Conservation (phyloP, 64 coral and sea anemone genomes). For the Astreopora myriophthalma region DNA sequence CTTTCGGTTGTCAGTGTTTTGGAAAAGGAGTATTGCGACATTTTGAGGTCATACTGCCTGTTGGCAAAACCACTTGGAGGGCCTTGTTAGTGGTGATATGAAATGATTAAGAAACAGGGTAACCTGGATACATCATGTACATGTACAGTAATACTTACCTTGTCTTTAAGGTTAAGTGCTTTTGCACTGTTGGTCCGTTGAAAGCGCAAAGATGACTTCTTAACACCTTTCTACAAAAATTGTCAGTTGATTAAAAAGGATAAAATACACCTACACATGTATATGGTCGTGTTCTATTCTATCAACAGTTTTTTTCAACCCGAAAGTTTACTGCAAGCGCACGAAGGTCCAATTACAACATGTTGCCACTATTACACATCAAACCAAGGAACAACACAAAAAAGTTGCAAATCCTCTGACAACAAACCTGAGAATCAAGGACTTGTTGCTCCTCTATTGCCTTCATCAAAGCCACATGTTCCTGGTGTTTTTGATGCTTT, state of each 20-base stretch:
- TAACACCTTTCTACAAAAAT: conserved; percentile 64
- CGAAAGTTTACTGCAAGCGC: too few species aligned
- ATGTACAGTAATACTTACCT: conserved; percentile 47
- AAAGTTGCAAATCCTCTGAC: background rate
- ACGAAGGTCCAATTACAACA: too few species aligned
- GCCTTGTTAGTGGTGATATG: background rate
- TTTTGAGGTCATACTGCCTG: too few species aligned
- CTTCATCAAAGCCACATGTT: conserved; percentile 71
- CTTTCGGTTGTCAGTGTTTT: too few species aligned
- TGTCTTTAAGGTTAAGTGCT: conserved; percentile 71
- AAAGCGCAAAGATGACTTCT: conserved; percentile 80
- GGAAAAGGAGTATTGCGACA: too few species aligned
- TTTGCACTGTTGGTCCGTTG: conserved; percentile 78
- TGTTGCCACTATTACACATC: too few species aligned
- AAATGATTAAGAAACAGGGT: too few species aligned
- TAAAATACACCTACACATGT: background rate
- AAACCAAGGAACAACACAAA: too few species aligned
- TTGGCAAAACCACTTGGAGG: too few species aligned
- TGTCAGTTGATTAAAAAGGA: background rate
- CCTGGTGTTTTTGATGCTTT: conserved; percentile 82
- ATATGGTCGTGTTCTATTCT: background rate
- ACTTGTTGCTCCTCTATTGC: conserved; percentile 81
- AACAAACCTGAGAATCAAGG: conserved; percentile 40
- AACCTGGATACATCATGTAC: too few species aligned
- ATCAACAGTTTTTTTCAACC: too few species aligned